These are phyloP conservation scores for Ranitomeya imitator DNA, from an alignment of 2,113 vertebrate species.

Conservation along the genomic window DNA sequence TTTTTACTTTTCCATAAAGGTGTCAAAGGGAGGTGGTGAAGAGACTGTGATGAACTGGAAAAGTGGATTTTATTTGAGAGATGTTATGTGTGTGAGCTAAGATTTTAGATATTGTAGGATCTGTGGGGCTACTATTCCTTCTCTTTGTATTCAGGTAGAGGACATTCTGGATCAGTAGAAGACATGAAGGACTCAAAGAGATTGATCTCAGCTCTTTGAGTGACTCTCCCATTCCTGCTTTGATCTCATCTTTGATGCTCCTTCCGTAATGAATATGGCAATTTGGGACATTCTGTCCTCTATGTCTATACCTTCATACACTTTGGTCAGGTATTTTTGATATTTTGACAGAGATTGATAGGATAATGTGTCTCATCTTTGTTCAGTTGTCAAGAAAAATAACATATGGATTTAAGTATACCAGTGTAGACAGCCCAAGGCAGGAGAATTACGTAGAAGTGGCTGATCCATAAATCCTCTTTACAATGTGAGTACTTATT, in stretches of 20 bases:
- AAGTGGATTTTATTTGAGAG: too few relatives aligned
- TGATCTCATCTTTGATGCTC: neutral
- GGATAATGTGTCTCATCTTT: neutral
- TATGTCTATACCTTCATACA: neutral
- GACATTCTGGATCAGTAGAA: neutral
- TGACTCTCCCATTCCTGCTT: neutral
- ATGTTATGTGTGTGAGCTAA: neutral
- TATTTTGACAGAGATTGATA: constrained; percentile 13
- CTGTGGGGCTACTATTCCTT: neutral
- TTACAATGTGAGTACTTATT: neutral
- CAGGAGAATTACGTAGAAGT: neutral
- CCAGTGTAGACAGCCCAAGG: neutral
- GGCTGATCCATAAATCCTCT: neutral
- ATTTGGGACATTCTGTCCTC: neutral
- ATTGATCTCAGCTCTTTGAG: neutral
- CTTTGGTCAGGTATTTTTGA: neutral
- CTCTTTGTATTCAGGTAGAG: neutral
- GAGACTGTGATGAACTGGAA: too few relatives aligned
- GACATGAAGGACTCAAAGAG: neutral
- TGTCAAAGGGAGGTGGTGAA: too few relatives aligned
- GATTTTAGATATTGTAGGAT: neutral
- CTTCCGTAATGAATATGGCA: neutral
- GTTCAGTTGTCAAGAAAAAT: neutral
- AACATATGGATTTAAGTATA: neutral
- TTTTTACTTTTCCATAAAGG: too few relatives aligned